A percentile compares a stretch with the other conserved stretches of the same genome.
Evolutionary conservation across 2,888 invertebrate genomes (phyloP).

Genomic region (Euclidia mi): DNA sequence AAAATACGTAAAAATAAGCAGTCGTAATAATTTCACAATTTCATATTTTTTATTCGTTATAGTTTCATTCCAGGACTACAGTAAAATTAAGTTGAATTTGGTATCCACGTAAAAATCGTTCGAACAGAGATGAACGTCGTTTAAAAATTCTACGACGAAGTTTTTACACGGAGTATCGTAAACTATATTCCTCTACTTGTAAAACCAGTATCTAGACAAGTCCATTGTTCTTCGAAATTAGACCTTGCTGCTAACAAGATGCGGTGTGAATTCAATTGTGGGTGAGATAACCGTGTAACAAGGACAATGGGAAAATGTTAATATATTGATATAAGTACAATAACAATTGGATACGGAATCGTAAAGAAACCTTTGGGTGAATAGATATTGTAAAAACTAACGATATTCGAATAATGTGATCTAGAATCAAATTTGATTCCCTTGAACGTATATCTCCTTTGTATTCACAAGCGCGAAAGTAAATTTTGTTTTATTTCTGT

Average conservation of each 20-base stretch:
- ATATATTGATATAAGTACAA: constrained; percentile 44
- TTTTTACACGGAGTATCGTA: constrained; percentile 30
- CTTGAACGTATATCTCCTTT: constrained; percentile 11
- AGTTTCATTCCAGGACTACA: too few relatives aligned
- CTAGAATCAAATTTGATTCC: constrained; percentile 29
- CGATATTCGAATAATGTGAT: constrained; percentile 32
- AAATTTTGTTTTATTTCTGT: constrained; percentile 2
- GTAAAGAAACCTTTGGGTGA: constrained; percentile 38
- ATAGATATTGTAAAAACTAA: constrained; percentile 48
- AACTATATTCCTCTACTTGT: constrained; percentile 15
- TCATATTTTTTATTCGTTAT: too few relatives aligned
- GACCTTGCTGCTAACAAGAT: not conserved
- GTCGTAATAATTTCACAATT: too few relatives aligned
- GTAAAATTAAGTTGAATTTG: not conserved
- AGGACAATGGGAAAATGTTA: constrained; percentile 43
- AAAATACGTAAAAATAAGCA: too few relatives aligned
- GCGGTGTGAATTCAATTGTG: constrained; percentile 15
- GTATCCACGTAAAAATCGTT: not conserved
- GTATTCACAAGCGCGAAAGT: constrained; percentile 18
- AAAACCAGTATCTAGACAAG: not conserved
- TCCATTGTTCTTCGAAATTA: not conserved
- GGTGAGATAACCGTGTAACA: constrained; percentile 11
- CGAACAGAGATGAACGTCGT: constrained; percentile 20
- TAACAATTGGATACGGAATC: constrained; percentile 50
- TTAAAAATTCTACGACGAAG: constrained; percentile 28